Evolutionary conservation across 2,797 vertebrate species (phyloP).

Genomic region (Sebastes wilsoni): DNA sequence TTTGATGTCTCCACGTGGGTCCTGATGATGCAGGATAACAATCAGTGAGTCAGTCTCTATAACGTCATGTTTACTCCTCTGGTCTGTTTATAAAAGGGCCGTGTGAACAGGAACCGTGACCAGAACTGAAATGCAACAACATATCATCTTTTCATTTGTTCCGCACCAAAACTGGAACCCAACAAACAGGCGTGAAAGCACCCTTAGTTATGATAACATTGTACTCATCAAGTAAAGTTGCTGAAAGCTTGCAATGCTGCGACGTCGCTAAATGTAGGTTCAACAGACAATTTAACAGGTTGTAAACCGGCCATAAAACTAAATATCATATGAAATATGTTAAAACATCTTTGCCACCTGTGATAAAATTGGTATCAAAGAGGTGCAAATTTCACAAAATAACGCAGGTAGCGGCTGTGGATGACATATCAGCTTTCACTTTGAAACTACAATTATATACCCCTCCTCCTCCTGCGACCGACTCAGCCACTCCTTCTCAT

Average conservation of each 20-base stretch:
- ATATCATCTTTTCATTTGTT: neutral
- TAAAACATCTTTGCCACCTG: neutral
- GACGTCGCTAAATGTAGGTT: neutral
- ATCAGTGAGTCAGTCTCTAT: neutral
- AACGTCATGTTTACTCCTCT: too few species aligned
- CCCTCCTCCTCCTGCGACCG: neutral
- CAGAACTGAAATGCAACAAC: neutral
- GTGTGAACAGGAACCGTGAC: neutral
- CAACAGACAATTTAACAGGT: neutral
- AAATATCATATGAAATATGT: neutral
- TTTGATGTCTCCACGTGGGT: too few species aligned
- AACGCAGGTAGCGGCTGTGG: neutral
- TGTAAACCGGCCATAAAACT: neutral
- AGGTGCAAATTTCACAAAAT: neutral
- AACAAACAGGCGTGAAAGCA: neutral
- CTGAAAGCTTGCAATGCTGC: neutral
- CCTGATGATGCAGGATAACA: neutral
- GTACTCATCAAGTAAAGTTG: neutral
- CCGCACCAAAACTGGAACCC: neutral
- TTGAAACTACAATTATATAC: neutral
- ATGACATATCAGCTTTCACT: slow-evolving; percentile 2
- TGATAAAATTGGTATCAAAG: neutral
- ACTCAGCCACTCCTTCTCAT: slow-evolving; percentile 17
- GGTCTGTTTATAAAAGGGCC: neutral
- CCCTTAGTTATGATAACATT: neutral